Conservation (phyloP, 2,888 invertebrate species). For the Synergus gifuensis region DNA sequence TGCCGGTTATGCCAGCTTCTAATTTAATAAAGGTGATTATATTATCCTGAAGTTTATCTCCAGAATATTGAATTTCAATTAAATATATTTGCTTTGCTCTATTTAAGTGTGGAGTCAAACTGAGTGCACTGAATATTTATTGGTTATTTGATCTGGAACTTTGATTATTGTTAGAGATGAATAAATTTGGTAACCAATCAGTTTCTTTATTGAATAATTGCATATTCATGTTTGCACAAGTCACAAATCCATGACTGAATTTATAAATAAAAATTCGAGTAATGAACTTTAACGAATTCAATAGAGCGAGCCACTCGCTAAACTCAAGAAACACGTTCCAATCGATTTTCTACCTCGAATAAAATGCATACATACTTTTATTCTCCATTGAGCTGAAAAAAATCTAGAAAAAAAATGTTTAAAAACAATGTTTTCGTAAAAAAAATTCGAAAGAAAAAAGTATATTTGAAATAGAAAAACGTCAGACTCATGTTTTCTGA, state of each 20-base stretch:
- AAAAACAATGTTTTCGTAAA: too few relatives aligned
- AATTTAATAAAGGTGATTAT: slow-evolving; percentile 17
- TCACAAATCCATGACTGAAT: not conserved
- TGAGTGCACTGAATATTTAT: not conserved
- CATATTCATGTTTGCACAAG: not conserved
- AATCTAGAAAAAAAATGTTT: too few relatives aligned
- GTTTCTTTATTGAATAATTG: not conserved
- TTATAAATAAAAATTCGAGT: not conserved
- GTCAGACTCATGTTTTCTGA: too few relatives aligned
- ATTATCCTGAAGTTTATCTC: not conserved
- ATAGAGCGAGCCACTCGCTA: not conserved
- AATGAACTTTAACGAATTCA: not conserved
- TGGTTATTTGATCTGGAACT: not conserved
- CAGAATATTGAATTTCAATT: not conserved
- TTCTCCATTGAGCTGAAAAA: too few relatives aligned
- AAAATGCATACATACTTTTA: not conserved
- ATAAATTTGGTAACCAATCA: not conserved
- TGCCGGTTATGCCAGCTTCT: not conserved
- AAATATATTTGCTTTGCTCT: not conserved
- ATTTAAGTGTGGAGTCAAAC: not conserved
- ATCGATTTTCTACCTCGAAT: not conserved
- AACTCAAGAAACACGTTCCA: not conserved
- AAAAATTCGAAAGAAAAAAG: too few relatives aligned
- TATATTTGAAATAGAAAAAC: too few relatives aligned
- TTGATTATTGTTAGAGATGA: not conserved